phyloP scores from a whole-genome alignment of 2,797 vertebrate genomes.

The Pyrrhura leucotis region DNA sequence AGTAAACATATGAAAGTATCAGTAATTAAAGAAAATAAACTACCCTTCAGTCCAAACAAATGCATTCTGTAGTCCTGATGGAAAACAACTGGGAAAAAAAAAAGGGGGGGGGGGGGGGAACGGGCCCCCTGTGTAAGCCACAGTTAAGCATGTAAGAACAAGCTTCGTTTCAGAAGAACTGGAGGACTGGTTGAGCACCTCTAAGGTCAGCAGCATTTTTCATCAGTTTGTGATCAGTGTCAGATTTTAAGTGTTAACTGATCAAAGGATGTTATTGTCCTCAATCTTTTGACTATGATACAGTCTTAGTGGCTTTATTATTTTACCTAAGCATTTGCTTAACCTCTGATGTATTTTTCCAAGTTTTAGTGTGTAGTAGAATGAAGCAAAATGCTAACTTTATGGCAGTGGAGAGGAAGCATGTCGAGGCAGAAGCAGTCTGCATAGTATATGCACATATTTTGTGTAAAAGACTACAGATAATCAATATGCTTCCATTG shows the following conservation, averaged over 20 bases:
- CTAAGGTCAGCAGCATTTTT: not conserved
- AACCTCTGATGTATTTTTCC: not conserved
- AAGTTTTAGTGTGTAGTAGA: not conserved
- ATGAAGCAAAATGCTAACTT: not conserved
- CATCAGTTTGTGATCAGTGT: not conserved
- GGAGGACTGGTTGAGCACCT: not conserved
- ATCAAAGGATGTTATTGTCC: not conserved
- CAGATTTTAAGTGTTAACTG: not conserved
- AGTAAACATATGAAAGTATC: not conserved
- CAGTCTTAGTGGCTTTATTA: not conserved
- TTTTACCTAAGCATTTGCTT: not conserved
- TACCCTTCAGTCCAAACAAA: not conserved
- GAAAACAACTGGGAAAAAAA: not conserved
- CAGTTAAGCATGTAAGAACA: not conserved
- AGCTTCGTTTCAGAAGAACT: not conserved
- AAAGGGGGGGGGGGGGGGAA: not conserved
- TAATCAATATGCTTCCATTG: not conserved
- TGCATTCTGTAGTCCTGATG: not conserved
- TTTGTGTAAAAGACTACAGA: not conserved
- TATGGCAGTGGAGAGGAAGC: not conserved
- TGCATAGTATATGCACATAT: fast-evolving
- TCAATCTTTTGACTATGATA: not conserved
- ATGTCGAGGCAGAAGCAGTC: not conserved
- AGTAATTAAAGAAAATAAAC: not conserved
- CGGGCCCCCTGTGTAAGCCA: not conserved